A percentile compares a stretch with the other conserved stretches of the same genome.
Evolutionary conservation across 2,113 vertebrate genomes (phyloP).

Genomic region (Grantiella picta): DNA sequence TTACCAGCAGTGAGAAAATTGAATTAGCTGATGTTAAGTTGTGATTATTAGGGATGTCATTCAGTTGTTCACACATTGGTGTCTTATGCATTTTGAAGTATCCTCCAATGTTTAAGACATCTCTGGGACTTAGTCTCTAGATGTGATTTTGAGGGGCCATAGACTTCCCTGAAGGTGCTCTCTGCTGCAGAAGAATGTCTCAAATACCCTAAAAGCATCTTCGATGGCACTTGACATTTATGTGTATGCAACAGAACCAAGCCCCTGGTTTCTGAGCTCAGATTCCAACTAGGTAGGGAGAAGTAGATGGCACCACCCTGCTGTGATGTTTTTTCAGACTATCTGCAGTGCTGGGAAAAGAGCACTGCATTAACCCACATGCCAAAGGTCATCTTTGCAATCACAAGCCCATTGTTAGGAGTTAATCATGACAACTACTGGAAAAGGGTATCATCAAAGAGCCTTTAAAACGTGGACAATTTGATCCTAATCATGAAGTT

Average conservation of each 20-base stretch:
- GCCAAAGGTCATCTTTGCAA: not conserved
- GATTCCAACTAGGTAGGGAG: not conserved
- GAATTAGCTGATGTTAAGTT: not conserved
- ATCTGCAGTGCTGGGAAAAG: not conserved
- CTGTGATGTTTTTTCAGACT: not conserved
- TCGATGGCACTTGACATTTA: not conserved
- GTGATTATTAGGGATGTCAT: not conserved
- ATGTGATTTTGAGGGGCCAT: not conserved
- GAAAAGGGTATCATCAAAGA: not conserved
- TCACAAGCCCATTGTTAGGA: not conserved
- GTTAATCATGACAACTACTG: not conserved
- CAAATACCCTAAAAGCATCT: not conserved
- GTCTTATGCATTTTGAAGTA: not conserved
- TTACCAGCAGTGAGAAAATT: not conserved
- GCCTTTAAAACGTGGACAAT: not conserved
- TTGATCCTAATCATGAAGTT: not conserved
- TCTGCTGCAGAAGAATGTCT: not conserved
- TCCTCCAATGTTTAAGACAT: not conserved
- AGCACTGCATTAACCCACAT: not conserved
- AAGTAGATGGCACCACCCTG: not conserved
- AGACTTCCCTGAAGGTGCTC: not conserved
- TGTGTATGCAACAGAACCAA: not conserved
- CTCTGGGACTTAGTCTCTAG: not conserved
- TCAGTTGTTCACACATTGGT: not conserved
- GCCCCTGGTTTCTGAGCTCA: not conserved